A percentile compares a stretch with the other conserved stretches of the same genome.
phyloP scores from a whole-genome alignment of 2,113 vertebrate species.

The Dicerorhinus sumatrensis region DNA sequence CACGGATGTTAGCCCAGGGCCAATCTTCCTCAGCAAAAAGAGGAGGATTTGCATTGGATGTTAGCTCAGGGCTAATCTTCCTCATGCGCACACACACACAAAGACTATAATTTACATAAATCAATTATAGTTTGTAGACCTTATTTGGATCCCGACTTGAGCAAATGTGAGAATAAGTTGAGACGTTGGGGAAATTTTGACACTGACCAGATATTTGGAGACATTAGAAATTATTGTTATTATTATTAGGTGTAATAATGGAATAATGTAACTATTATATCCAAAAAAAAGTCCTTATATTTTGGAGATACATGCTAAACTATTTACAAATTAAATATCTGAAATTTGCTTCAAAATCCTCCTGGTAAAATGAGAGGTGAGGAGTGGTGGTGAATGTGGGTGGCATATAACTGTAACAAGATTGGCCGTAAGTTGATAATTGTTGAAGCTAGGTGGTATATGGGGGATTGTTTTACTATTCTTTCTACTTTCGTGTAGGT shows the following conservation, averaged over 20 bases:
- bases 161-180: conserved; percentile 16
- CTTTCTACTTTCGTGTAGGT: background rate
- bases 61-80: too few relatives aligned
- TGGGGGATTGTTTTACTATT: background rate
- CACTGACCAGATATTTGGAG: background rate
- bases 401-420: background rate
- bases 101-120: background rate
- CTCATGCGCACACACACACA: too few relatives aligned
- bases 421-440: background rate
- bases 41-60: too few relatives aligned
- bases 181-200: background rate
- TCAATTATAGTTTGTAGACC: background rate
- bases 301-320: background rate
- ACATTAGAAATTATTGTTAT: background rate
- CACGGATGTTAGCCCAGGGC: too few relatives aligned
- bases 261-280: background rate
- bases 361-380: background rate
- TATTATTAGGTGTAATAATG: background rate
- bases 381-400: background rate
- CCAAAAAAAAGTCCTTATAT: background rate
- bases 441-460: background rate
- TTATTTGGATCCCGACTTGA: background rate
- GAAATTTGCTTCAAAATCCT: conserved; percentile 18
- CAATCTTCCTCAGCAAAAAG: too few relatives aligned
- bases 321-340: conserved; percentile 21